Evolutionary conservation across 2,113 vertebrate genomes (phyloP).

Genomic region (Tringa solitaria): DNA sequence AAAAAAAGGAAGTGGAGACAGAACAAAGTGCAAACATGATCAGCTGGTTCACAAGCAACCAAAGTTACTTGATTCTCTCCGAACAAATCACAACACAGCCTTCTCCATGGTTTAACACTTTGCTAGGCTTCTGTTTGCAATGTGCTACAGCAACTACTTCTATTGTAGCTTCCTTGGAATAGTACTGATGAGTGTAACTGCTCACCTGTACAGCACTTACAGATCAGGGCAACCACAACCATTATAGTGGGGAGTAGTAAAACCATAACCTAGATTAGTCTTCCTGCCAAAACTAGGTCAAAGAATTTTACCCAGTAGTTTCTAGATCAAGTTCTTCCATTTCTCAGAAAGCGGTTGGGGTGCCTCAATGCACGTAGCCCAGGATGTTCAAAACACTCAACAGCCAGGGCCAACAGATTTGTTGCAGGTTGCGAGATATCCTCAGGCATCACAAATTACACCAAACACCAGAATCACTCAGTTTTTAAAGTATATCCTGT

Average conservation of each 20-base stretch:
- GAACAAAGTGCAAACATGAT: background rate
- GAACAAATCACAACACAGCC: background rate
- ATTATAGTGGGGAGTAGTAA: rapidly evolving
- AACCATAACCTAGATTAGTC: background rate
- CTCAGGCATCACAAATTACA: background rate
- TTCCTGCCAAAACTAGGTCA: background rate
- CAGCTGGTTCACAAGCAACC: background rate
- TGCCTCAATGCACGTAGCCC: background rate
- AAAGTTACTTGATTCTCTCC: background rate
- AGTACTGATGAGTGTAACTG: background rate
- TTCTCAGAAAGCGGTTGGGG: background rate
- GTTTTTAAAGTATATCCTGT: background rate
- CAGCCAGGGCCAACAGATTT: background rate
- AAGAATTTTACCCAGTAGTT: background rate
- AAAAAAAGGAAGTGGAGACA: background rate
- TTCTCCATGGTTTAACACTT: background rate
- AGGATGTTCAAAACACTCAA: background rate
- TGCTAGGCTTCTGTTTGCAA: background rate
- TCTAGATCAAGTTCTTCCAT: background rate
- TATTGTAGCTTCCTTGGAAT: background rate
- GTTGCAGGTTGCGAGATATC: background rate
- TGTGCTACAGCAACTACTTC: background rate
- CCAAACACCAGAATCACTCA: background rate
- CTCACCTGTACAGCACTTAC: background rate
- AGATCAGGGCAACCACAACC: background rate